Evolutionary conservation across 1,140 invertebrate genomes (phyloP), one percentile per base, ranked within the genome.

Genomic region (Sarcophaga peregrina): DNA sequence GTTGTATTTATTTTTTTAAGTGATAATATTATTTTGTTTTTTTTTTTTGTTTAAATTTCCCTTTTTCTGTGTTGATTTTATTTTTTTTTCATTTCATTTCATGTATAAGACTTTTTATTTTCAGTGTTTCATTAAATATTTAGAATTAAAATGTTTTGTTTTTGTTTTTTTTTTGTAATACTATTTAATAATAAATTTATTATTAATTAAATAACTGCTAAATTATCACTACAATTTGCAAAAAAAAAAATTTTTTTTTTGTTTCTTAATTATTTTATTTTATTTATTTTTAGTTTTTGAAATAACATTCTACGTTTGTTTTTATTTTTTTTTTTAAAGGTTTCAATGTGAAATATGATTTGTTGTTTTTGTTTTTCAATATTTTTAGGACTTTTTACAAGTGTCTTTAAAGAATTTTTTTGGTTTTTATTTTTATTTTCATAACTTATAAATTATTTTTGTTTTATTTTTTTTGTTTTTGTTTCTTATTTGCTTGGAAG

Each of bases 141-240:
- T 78, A 52, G 50, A 52, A 78, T 9, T 50, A 46, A 78, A 78
- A 52, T n/a, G 45, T 76, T 45, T 13, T 25, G 13, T 48, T 76
- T 76, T 50, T 17, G 5, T 50, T 20, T 50, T 50, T 25, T 52
- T 52, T 17, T 47, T 75, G 10, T 15, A n/a, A 15, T 45, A 37
- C n/a, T 76, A 47, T 7, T 15, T 48, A 47, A 76, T 76, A 45
- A 74, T 74, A 74, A 58, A 48, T 76, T 76, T 78, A 17, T 78
- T 78, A 78, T 78, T 78, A n/a, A 15, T 47, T 17, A 17, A 17
- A 52, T 78, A 78, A 52, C 75, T 78, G 75, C 75, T 78, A 78
- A 78, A 78, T 78, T 78, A 78, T 78, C 75, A 78, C 75, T 78
- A 78, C 75, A 78, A 78, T 78, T 52, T 78, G 75, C 75, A 50